phyloP scores from a whole-genome alignment of 2,888 invertebrate species.

The Athripsodes cinereus region DNA sequence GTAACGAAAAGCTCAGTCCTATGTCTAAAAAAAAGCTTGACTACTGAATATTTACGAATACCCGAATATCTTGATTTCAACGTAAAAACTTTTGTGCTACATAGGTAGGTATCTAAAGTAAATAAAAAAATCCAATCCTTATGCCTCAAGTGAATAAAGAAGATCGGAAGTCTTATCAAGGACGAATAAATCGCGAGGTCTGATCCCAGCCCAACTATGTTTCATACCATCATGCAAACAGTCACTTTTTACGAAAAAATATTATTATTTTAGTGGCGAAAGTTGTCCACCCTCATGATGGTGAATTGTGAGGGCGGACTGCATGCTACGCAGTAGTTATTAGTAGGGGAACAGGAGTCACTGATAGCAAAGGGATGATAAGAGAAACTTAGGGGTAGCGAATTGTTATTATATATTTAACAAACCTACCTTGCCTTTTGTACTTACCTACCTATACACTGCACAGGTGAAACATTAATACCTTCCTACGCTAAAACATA shows the following conservation, averaged over 20 bases:
- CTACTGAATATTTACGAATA: too few species aligned
- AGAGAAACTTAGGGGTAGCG: neutral
- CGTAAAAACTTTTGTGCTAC: too few species aligned
- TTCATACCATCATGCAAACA: neutral
- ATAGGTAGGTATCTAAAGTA: too few species aligned
- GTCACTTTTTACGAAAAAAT: neutral
- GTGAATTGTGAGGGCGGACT: neutral
- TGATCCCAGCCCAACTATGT: too few species aligned
- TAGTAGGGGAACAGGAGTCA: neutral
- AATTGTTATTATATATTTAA: conserved; percentile 3
- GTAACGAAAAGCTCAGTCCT: too few species aligned
- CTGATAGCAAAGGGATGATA: neutral
- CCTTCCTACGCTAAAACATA: too few species aligned
- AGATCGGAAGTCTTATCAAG: too few species aligned
- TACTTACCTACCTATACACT: neutral
- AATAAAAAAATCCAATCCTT: too few species aligned
- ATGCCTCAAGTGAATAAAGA: too few species aligned
- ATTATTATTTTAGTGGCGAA: conserved; percentile 3
- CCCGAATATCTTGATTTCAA: too few species aligned
- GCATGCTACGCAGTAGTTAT: neutral
- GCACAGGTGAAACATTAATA: neutral
- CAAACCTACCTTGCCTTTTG: neutral
- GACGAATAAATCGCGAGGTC: too few species aligned
- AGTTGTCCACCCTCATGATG: neutral
- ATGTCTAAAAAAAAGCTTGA: too few species aligned